Evolutionary conservation across 2,888 invertebrate species (phyloP).

Genomic region (Eilema griseolum): DNA sequence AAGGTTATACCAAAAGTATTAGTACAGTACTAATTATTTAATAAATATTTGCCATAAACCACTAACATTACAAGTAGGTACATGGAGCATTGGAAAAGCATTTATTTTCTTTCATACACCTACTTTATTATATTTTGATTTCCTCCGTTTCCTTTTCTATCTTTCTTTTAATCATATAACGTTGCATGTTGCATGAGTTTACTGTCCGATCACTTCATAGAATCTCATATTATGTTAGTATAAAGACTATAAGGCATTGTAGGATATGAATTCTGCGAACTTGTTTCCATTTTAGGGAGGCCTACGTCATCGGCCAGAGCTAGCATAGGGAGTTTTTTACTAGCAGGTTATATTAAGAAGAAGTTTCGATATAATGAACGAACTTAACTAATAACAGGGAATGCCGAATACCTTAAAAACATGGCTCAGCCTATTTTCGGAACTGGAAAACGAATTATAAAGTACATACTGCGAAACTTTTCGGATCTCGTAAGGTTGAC

Average conservation of each 20-base stretch:
- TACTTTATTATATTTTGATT: background rate
- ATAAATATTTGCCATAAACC: no score
- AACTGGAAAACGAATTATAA: background rate
- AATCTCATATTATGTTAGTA: slow-evolving; percentile 45
- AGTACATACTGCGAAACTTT: background rate
- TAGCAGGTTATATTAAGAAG: slow-evolving; percentile 52
- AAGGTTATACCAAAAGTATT: no score
- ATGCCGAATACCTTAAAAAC: slow-evolving; percentile 27
- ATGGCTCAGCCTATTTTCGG: background rate
- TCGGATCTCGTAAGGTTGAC: background rate
- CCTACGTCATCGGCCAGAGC: slow-evolving; percentile 55
- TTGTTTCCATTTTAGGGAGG: slow-evolving; percentile 59
- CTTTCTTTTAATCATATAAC: slow-evolving; percentile 26
- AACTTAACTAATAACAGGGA: slow-evolving; percentile 34
- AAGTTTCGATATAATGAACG: slow-evolving; percentile 47
- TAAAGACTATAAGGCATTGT: slow-evolving; percentile 50
- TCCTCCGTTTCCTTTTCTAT: background rate
- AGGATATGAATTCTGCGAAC: slow-evolving; percentile 52
- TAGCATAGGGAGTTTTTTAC: slow-evolving; percentile 52
- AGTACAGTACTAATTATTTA: no score
- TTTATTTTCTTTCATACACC: background rate
- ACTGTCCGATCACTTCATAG: slow-evolving; percentile 44
- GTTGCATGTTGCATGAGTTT: slow-evolving; percentile 16
- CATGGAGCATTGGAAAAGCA: background rate
- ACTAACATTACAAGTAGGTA: background rate